These are phyloP conservation scores for Labeo catla DNA, from an alignment of 2,113 vertebrate species.

Conservation along the genomic window DNA sequence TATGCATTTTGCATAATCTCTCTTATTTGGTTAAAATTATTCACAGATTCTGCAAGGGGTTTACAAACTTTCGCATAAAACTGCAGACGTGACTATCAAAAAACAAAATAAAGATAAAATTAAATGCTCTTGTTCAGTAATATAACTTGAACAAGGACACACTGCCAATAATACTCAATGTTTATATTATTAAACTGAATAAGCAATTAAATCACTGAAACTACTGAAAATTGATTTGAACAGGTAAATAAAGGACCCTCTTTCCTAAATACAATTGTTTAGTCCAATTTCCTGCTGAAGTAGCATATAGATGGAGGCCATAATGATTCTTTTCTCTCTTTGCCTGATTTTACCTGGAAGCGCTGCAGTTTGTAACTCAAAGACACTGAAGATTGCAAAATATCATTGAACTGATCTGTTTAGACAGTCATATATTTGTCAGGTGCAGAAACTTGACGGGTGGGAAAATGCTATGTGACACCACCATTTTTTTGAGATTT, in stretches of 20 bases:
- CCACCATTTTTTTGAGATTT: not conserved
- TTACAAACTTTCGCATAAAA: too few relatives aligned
- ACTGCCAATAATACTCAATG: not conserved
- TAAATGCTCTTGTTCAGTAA: not conserved
- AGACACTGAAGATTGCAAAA: not conserved
- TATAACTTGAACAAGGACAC: not conserved
- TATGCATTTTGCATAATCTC: too few relatives aligned
- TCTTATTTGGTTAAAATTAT: too few relatives aligned
- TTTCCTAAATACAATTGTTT: not conserved
- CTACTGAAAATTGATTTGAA: not conserved
- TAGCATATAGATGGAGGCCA: not conserved
- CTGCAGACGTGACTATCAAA: not conserved
- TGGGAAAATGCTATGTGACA: not conserved
- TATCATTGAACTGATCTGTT: not conserved
- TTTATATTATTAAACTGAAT: not conserved
- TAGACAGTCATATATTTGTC: not conserved
- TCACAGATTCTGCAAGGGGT: too few relatives aligned
- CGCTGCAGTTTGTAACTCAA: not conserved
- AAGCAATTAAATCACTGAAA: not conserved
- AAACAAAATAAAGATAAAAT: not conserved
- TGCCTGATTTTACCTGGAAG: conserved; percentile 7
- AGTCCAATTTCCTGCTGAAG: not conserved
- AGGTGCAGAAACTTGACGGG: not conserved
- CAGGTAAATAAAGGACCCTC: not conserved
- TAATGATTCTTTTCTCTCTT: not conserved